phyloP scores from a whole-genome alignment of 1,140 invertebrate species.

The Antheraea mylitta region DNA sequence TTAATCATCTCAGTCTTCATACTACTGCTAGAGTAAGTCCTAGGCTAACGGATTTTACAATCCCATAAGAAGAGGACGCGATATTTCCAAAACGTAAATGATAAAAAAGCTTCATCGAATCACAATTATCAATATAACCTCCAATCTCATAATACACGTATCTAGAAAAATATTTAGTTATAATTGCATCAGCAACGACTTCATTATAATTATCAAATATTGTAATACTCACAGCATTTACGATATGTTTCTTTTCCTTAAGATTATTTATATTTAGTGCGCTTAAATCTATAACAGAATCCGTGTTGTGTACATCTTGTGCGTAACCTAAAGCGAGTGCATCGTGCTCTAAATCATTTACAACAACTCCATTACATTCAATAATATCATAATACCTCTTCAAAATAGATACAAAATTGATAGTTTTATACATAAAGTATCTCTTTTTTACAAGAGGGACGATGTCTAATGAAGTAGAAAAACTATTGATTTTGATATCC shows the following conservation, averaged over 20 bases:
- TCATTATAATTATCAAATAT: constrained; percentile 74
- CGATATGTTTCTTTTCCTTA: constrained; percentile 74
- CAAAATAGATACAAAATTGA: constrained; percentile 66
- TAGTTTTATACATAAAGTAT: constrained; percentile 58
- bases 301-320: constrained; percentile 55
- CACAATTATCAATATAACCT: constrained; percentile 43
- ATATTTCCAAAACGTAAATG: constrained; percentile 68
- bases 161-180: constrained; percentile 78
- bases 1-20: constrained; percentile 74
- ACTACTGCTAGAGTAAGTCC: constrained; percentile 74
- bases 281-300: constrained; percentile 45
- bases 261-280: constrained; percentile 62
- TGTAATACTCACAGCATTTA: constrained; percentile 76
- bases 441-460: constrained; percentile 54
- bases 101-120: constrained; percentile 70
- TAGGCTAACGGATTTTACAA: constrained; percentile 73
- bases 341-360: constrained; percentile 57
- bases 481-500: constrained; percentile 23
- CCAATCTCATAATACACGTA: constrained; percentile 70
- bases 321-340: constrained; percentile 70
- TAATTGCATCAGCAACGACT: constrained; percentile 70
- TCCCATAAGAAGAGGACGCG: constrained; percentile 76
- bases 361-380: constrained; percentile 52
- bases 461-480: constrained; percentile 36
- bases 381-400: constrained; percentile 68